Evolutionary conservation across 2,888 invertebrate genomes (phyloP).

Genomic region (Agrotis segetum): DNA sequence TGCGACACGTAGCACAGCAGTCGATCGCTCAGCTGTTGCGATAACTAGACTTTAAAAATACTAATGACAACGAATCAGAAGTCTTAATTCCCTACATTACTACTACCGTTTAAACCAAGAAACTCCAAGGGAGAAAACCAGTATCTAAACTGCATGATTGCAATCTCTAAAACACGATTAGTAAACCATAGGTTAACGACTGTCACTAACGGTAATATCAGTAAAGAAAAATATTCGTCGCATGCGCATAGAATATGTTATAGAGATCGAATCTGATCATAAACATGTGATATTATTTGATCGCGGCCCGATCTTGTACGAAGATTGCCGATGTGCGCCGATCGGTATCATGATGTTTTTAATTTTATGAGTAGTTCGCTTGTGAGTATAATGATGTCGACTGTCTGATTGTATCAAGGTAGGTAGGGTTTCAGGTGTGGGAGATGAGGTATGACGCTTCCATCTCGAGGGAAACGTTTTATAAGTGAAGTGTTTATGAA

Average conservation of each 20-base stretch:
- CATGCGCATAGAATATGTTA: constrained; percentile 65
- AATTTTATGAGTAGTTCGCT: constrained; percentile 78
- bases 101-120: constrained; percentile 35
- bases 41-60: constrained; percentile 21
- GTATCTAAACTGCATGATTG: constrained; percentile 58
- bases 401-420: constrained; percentile 43
- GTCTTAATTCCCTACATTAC: constrained; percentile 34
- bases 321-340: constrained; percentile 75
- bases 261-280: constrained; percentile 80
- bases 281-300: constrained; percentile 85
- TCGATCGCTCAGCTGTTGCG: no score
- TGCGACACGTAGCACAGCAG: no score
- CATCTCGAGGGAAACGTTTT: background rate
- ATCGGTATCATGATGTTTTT: constrained; percentile 79
- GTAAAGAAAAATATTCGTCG: constrained; percentile 69
- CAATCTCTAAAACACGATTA: constrained; percentile 64
- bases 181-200: constrained; percentile 63
- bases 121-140: constrained; percentile 44
- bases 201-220: constrained; percentile 64
- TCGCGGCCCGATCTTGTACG: constrained; percentile 74
- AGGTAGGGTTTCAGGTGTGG: constrained; percentile 42
- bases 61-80: constrained; percentile 27
- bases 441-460: constrained; percentile 21
- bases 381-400: constrained; percentile 67
- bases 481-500: no score